These are phyloP conservation scores for Cryptoleucopteryx plumbea DNA, from an alignment of 2,113 vertebrate genomes.

Conservation along the genomic window DNA sequence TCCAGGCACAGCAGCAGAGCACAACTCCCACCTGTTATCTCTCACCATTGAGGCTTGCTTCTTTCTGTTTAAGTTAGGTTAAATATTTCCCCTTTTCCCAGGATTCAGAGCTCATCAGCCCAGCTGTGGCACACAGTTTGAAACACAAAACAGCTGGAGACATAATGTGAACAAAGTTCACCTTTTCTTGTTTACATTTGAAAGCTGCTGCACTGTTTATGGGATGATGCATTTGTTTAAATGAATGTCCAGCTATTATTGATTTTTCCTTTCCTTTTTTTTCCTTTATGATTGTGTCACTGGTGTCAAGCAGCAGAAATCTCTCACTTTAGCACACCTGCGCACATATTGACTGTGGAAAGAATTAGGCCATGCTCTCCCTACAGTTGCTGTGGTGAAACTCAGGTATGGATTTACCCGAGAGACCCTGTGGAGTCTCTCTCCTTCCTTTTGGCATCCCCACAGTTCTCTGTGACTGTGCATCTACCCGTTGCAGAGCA, in stretches of 20 bases:
- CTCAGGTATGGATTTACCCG: background rate
- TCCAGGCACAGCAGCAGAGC: conserved; percentile 52
- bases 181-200: conserved; percentile 75
- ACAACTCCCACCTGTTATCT: conserved; percentile 69
- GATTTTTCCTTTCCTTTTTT: conserved; percentile 43
- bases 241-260: conserved; percentile 65
- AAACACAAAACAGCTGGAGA: conserved; percentile 78
- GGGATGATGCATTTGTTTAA: conserved; percentile 75
- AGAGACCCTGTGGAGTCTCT: background rate
- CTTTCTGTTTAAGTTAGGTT: conserved; percentile 64
- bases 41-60: conserved; percentile 54
- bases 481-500: background rate
- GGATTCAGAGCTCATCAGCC: conserved; percentile 66
- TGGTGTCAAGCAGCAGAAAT: conserved; percentile 28
- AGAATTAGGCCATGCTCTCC: background rate
- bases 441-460: background rate
- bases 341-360: background rate
- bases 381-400: background rate
- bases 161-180: conserved; percentile 73
- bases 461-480: background rate
- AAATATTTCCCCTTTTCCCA: conserved; percentile 70
- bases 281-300: conserved; percentile 16
- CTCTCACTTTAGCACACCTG: conserved; percentile 45
- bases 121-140: conserved; percentile 68
- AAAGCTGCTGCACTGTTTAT: conserved; percentile 74